Conservation (phyloP, 2,113 vertebrate species). For the Sardina pilchardus region DNA sequence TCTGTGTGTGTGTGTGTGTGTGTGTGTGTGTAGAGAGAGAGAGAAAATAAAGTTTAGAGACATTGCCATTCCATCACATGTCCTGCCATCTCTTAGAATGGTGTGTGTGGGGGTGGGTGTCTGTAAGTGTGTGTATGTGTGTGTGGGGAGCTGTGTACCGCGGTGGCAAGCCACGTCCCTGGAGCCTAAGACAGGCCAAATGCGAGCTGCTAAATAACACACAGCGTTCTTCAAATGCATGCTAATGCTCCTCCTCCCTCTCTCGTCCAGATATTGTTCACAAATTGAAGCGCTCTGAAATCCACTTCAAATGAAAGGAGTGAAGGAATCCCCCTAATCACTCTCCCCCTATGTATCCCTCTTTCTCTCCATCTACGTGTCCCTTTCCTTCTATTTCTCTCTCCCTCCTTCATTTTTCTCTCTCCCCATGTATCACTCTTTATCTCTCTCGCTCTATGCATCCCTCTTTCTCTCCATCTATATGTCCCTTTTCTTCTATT, state of each 20-base stretch:
- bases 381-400: constrained; percentile 60
- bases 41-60: constrained; percentile 81
- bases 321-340: constrained; percentile 69
- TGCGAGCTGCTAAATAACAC: constrained; percentile 90
- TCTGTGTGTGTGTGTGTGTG: no score
- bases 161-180: constrained; percentile 76
- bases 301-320: constrained; percentile 85
- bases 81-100: constrained; percentile 14
- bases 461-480: constrained; percentile 66
- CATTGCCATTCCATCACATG: constrained; percentile 83
- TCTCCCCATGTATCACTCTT: constrained; percentile 45
- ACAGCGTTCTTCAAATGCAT: constrained; percentile 92
- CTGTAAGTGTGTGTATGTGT: no score
- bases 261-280: constrained; percentile 83
- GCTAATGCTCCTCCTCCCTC: constrained; percentile 77
- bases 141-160: constrained; percentile 44
- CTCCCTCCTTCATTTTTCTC: constrained; percentile 59
- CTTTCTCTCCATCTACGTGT: constrained; percentile 33
- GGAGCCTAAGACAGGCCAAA: constrained; percentile 86
- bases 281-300: constrained; percentile 84
- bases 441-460: not conserved
- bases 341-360: not conserved
- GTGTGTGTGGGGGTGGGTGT: no score
- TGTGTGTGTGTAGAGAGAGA: no score
- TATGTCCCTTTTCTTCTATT: constrained; percentile 47